Evolutionary conservation across 2,797 vertebrate genomes (phyloP), one percentile per base, ranked within the genome.

Genomic region (Protonibea diacanthus): DNA sequence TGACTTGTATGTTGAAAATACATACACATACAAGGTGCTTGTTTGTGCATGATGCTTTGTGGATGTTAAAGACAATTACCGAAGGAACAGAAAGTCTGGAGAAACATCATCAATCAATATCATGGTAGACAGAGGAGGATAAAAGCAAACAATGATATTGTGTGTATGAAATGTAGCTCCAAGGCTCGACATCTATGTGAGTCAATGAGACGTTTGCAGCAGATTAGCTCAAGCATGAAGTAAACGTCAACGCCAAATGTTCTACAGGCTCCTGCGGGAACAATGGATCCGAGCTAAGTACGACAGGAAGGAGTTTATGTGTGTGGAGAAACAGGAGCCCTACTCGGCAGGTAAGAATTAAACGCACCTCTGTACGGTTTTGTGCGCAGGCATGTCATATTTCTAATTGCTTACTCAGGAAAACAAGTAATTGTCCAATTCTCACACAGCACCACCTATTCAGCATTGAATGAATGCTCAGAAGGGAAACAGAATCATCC

Each of bases 251-350:
- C 63, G 48, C 51, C 63, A 38, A 52, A 71, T 85, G 25, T 84
- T 87, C 76, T 70, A 6, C 94, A 98, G 97, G 63, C 93, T 97
- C 75, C 95, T 98, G 55, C 92, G 95, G 52, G 97, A 98, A 63
- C 97, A 98, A 83, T 98, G 97, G 97, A 96, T 98, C 85, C 95
- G 96, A 84, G 97, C 97, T 91, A 97, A 97, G 85, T 98, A 98
- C 0, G 97, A 97, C 74, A 95, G 97, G 55, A 96, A 96, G 86
- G 97, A 98, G 80, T 98, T 98, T 86, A 77, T 95, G 68, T 87
- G 86, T 59, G 94, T 94, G 1, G 96, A 97, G 81, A 95, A 85
- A 87, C 97, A 98, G 89, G 97, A 98, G 79, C 95, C 97, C 21
- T 98, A 98, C 89, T 97, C 97, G 0, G 96, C 97, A 96, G 97